phyloP scores from a whole-genome alignment of 53 echinoderm and acorn worm genomes.

The Antedon mediterranea region DNA sequence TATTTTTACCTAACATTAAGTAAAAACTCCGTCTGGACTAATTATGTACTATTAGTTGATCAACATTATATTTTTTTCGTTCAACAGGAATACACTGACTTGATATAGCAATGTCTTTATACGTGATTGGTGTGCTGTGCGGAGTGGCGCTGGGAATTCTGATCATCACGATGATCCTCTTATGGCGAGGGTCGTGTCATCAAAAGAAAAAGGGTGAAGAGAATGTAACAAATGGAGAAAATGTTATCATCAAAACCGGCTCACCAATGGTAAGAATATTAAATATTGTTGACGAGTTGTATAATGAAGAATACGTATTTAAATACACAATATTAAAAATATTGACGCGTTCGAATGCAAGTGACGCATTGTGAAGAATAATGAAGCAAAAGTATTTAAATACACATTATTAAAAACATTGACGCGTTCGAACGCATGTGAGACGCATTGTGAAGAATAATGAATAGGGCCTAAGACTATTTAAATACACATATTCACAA shows the following conservation, averaged over 20 bases:
- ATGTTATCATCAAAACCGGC: background rate
- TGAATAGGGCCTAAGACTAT: background rate
- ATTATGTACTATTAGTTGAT: too few species aligned
- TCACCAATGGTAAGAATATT: background rate
- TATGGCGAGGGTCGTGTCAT: conserved; percentile 1
- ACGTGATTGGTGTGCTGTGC: conserved; percentile 23
- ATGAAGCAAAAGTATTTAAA: background rate
- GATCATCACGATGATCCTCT: conserved; percentile 13
- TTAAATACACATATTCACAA: too few species aligned
- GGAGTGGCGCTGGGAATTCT: conserved; percentile 21
- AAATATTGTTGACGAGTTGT: background rate
- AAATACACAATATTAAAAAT: too few species aligned
- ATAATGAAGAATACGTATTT: background rate
- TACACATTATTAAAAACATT: too few species aligned
- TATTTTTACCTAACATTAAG: too few species aligned
- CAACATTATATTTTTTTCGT: background rate
- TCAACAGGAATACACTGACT: conserved; percentile 3
- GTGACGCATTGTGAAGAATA: background rate
- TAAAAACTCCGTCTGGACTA: too few species aligned
- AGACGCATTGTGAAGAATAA: background rate
- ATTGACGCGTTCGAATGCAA: too few species aligned
- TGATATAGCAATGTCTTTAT: conserved; percentile 9
- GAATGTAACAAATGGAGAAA: background rate
- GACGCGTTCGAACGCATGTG: too few species aligned
- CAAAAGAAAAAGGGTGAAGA: background rate